Percentiles rank a stretch among this genome's conserved stretches.
These are phyloP conservation scores for Cosmopolites sordidus DNA, from an alignment of 2,888 invertebrate genomes.

Conservation along the genomic window DNA sequence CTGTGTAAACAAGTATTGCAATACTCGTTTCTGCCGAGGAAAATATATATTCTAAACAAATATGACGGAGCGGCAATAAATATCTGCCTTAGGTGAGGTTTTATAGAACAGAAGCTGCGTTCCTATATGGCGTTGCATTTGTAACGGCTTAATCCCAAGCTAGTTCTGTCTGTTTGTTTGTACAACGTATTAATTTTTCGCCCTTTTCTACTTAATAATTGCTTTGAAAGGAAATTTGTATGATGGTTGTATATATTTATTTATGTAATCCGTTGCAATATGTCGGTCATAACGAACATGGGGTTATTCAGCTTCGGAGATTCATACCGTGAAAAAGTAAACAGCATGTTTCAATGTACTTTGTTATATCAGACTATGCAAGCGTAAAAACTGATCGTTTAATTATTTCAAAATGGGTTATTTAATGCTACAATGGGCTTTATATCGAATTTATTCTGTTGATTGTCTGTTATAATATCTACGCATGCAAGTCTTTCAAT, in stretches of 20 bases:
- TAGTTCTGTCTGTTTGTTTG: constrained; percentile 36
- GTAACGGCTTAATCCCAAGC: constrained; percentile 31
- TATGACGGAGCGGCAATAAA: constrained; percentile 26
- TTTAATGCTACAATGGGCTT: too few species aligned
- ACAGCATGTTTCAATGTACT: too few species aligned
- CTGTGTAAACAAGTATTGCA: constrained; percentile 12
- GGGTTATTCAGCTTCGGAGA: too few species aligned
- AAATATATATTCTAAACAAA: constrained; percentile 27
- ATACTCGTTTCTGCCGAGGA: constrained; percentile 7
- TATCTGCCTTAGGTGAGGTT: constrained; percentile 28
- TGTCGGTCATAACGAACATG: too few species aligned
- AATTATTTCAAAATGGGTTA: too few species aligned
- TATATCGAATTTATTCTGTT: too few species aligned
- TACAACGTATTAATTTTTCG: constrained; percentile 29
- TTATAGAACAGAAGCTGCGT: constrained; percentile 15
- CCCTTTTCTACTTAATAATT: constrained; percentile 29
- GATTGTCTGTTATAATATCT: too few species aligned
- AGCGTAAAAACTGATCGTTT: too few species aligned
- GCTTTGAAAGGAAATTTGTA: constrained; percentile 31
- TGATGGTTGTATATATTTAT: constrained; percentile 14
- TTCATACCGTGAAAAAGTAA: too few species aligned
- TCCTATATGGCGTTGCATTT: constrained; percentile 10
- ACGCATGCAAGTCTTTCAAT: too few species aligned
- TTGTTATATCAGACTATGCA: too few species aligned
- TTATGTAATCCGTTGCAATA: not conserved